Evolutionary conservation across 2,797 vertebrate genomes (phyloP).

Genomic region (Cheirogaleus major): DNA sequence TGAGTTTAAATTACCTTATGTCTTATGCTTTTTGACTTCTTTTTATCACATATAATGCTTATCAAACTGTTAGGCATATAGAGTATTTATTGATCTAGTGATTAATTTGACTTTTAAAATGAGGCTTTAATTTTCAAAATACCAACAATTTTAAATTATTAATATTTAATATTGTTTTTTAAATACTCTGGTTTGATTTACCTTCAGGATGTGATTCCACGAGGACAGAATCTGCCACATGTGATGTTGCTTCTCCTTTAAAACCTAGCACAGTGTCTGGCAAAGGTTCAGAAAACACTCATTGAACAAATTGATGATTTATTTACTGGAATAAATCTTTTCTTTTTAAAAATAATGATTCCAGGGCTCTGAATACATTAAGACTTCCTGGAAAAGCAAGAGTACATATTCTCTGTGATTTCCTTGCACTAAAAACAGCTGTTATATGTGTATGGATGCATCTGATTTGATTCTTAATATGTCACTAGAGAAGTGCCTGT

Average conservation of each 20-base stretch:
- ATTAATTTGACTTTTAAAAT: constrained; percentile 36
- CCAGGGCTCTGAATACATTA: background rate
- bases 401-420: background rate
- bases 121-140: background rate
- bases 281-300: background rate
- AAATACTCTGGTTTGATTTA: background rate
- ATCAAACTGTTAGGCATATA: background rate
- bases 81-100: background rate
- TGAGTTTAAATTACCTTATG: background rate
- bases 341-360: constrained; percentile 29
- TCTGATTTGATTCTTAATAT: background rate
- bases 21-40: background rate
- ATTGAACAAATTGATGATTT: background rate
- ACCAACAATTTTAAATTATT: background rate
- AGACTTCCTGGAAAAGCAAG: background rate
- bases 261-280: background rate
- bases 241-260: background rate
- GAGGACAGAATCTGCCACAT: background rate
- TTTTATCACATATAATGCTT: background rate
- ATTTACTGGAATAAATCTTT: constrained; percentile 43
- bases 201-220: background rate
- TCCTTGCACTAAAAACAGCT: background rate
- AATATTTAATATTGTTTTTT: background rate
- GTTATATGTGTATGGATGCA: background rate
- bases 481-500: background rate